Percentiles rank a stretch among this genome's conserved stretches.
Evolutionary conservation across 2,888 invertebrate genomes (phyloP).

Genomic region (Athetis lepigone): DNA sequence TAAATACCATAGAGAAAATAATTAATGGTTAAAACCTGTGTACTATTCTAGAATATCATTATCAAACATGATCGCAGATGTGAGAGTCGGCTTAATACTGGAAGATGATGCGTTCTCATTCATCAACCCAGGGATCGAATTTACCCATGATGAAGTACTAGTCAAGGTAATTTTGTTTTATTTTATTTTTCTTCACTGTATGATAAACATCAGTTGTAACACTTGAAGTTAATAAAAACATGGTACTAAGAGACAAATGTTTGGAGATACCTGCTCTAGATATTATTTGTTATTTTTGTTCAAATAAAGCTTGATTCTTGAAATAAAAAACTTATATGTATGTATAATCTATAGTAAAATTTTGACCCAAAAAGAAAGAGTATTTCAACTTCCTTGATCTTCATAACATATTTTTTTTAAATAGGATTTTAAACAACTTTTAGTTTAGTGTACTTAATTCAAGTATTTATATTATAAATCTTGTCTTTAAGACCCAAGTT

Average conservation of each 20-base stretch:
- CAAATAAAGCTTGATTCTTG: not conserved
- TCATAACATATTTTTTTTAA: too few relatives aligned
- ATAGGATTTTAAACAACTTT: too few relatives aligned
- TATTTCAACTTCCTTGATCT: too few relatives aligned
- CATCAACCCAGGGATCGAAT: slow-evolving; percentile 90
- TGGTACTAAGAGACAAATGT: too few relatives aligned
- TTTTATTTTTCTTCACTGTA: too few relatives aligned
- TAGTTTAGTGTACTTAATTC: too few relatives aligned
- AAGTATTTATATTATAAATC: not conserved
- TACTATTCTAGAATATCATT: slow-evolving; percentile 84
- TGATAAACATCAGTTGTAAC: not conserved
- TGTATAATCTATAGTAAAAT: too few relatives aligned
- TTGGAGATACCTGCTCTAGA: too few relatives aligned
- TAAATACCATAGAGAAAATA: not conserved
- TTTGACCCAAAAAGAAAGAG: too few relatives aligned
- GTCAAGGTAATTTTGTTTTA: slow-evolving; percentile 83
- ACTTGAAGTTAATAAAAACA: too few relatives aligned
- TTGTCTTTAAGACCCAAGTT: too few relatives aligned
- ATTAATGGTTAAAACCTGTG: slow-evolving; percentile 16
- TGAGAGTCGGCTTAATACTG: slow-evolving; percentile 89
- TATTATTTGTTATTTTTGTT: not conserved
- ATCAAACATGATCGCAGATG: slow-evolving; percentile 89
- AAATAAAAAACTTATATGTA: not conserved
- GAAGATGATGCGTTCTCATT: slow-evolving; percentile 90
- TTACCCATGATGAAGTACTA: slow-evolving; percentile 88